phyloP scores from a whole-genome alignment of 2,113 vertebrate genomes.

The Coturnix japonica region DNA sequence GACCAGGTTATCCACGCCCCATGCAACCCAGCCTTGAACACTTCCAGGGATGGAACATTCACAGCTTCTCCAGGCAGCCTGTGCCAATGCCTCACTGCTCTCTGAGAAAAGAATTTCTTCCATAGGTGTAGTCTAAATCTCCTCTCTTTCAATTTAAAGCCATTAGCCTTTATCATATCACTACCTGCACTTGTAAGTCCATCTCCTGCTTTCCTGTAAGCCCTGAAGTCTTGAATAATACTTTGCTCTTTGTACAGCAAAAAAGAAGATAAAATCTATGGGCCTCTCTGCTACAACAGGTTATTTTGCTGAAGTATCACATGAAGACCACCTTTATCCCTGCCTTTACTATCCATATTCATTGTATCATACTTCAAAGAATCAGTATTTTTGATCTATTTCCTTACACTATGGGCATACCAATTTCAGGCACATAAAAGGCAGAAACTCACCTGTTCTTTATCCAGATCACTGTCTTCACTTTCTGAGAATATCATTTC shows the following conservation, averaged over 20 bases:
- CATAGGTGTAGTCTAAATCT: not conserved
- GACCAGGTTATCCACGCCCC: not conserved
- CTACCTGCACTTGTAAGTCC: not conserved
- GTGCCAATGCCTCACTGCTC: not conserved
- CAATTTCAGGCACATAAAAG: not conserved
- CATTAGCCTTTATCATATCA: not conserved
- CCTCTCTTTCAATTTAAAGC: not conserved
- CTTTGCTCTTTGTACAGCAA: not conserved
- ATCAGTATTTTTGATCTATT: not conserved
- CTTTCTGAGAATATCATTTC: constrained; percentile 77
- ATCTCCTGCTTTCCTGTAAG: not conserved
- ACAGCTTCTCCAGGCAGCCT: not conserved
- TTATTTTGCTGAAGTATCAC: not conserved
- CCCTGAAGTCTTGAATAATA: not conserved
- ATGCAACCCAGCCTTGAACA: not conserved
- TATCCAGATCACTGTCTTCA: constrained; percentile 67
- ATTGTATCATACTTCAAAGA: not conserved
- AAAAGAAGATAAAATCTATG: not conserved
- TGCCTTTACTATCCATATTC: not conserved
- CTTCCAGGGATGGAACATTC: not conserved
- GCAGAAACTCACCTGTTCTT: constrained; percentile 64
- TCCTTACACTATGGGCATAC: not conserved
- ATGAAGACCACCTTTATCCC: not conserved
- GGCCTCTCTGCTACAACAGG: not conserved
- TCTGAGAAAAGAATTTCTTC: not conserved